Conservation (phyloP, 2,113 vertebrate genomes). For the Struthidea cinerea region DNA sequence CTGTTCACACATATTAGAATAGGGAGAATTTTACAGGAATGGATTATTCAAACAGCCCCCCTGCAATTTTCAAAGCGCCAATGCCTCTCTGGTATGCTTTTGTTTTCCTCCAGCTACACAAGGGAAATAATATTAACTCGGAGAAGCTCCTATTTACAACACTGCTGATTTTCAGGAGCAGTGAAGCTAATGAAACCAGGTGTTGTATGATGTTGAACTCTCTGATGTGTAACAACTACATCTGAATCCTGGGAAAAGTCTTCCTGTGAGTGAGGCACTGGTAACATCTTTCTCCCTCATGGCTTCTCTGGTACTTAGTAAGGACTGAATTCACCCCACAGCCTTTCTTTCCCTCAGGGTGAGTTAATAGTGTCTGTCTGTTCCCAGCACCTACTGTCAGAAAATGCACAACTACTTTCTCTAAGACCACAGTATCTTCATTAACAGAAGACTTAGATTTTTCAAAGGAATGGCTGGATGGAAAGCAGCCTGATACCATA, state of each 20-base stretch:
- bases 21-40: not conserved
- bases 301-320: not conserved
- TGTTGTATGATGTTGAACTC: not conserved
- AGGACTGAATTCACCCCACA: not conserved
- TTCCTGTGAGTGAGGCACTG: not conserved
- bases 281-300: not conserved
- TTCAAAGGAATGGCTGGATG: not conserved
- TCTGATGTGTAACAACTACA: not conserved
- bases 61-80: not conserved
- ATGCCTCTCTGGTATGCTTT: not conserved
- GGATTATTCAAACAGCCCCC: not conserved
- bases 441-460: not conserved
- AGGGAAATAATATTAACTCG: not conserved
- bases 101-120: not conserved
- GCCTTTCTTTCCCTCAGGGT: not conserved
- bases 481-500: not conserved
- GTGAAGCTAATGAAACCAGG: not conserved
- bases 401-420: not conserved
- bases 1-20: not conserved
- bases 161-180: not conserved
- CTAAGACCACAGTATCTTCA: not conserved
- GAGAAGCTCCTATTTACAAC: not conserved
- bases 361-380: not conserved
- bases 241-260: not conserved
- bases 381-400: not conserved